A percentile compares a stretch with the other conserved stretches of the same genome.
phyloP scores from a whole-genome alignment of 2,113 vertebrate species.

The Nibea coibor region DNA sequence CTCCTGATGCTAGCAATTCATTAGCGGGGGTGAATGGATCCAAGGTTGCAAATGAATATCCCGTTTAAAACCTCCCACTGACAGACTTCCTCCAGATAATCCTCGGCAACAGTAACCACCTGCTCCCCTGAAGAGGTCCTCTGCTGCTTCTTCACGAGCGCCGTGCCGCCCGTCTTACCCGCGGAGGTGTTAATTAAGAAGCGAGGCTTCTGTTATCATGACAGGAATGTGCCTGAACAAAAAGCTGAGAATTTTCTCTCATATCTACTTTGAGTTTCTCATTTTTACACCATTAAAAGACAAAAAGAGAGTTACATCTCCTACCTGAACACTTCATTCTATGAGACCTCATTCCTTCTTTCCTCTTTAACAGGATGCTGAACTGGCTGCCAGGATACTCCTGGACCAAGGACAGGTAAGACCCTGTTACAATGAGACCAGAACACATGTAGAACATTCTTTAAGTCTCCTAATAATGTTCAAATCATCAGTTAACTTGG shows the following conservation, averaged over 20 bases:
- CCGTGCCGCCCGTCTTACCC: background rate
- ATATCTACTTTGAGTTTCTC: background rate
- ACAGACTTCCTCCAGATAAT: slow-evolving; percentile 16
- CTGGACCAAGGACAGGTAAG: slow-evolving; percentile 85
- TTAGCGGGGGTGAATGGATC: slow-evolving; percentile 23
- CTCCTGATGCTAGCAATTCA: slow-evolving; percentile 38
- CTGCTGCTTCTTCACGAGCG: background rate
- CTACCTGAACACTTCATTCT: background rate
- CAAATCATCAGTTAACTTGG: too few relatives aligned
- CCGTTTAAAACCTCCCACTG: slow-evolving; percentile 35
- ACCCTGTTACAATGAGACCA: too few relatives aligned
- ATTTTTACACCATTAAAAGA: background rate
- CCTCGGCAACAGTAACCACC: slow-evolving; percentile 17
- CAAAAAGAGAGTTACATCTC: background rate
- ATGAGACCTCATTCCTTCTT: background rate
- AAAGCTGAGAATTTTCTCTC: background rate
- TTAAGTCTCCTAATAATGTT: too few relatives aligned
- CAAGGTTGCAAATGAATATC: slow-evolving; percentile 15
- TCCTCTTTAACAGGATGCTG: slow-evolving; percentile 79
- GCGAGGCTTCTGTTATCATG: background rate
- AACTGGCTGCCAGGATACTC: slow-evolving; percentile 83
- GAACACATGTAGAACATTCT: too few relatives aligned
- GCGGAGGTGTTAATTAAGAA: slow-evolving; percentile 36
- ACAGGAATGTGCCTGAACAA: background rate
- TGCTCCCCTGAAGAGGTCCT: slow-evolving; percentile 37